Evolutionary conservation across 2,888 invertebrate species (phyloP).

Genomic region (Drosophila mimica): DNA sequence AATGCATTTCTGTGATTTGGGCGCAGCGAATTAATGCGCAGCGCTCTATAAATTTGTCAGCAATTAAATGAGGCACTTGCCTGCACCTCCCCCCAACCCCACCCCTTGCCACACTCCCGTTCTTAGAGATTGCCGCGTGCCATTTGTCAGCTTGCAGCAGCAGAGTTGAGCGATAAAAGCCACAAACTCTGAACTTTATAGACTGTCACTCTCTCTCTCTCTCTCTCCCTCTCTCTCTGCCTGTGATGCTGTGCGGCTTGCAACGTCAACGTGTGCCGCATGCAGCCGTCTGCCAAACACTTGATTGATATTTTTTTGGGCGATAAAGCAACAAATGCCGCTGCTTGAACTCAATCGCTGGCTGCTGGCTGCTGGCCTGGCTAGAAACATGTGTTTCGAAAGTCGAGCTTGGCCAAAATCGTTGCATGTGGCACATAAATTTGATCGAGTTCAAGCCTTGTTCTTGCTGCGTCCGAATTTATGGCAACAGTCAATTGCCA

Average conservation of each 20-base stretch:
- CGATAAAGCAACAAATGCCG: conserved; percentile 73
- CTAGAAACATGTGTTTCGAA: conserved; percentile 33
- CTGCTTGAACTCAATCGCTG: conserved; percentile 32
- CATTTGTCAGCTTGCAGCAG: conserved; percentile 41
- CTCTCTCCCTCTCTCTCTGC: not conserved
- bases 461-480: conserved; percentile 62
- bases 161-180: conserved; percentile 47
- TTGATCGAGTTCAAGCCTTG: conserved; percentile 73
- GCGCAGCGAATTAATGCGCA: conserved; percentile 81
- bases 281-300: conserved; percentile 46
- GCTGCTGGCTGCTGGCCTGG: not conserved
- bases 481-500: conserved; percentile 57
- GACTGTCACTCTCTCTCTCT: conserved; percentile 52
- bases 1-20: conserved; percentile 82
- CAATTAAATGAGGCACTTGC: conserved; percentile 76
- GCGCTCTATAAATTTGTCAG: conserved; percentile 83
- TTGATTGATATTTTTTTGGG: conserved; percentile 73
- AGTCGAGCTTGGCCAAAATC: conserved; percentile 66
- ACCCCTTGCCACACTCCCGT: not conserved
- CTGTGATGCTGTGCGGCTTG: not conserved
- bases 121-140: conserved; percentile 42
- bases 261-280: conserved; percentile 14
- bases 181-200: conserved; percentile 78
- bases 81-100: not conserved
- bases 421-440: conserved; percentile 77